Conservation (phyloP, 2,888 invertebrate genomes). For the Eupithecia insigniata region DNA sequence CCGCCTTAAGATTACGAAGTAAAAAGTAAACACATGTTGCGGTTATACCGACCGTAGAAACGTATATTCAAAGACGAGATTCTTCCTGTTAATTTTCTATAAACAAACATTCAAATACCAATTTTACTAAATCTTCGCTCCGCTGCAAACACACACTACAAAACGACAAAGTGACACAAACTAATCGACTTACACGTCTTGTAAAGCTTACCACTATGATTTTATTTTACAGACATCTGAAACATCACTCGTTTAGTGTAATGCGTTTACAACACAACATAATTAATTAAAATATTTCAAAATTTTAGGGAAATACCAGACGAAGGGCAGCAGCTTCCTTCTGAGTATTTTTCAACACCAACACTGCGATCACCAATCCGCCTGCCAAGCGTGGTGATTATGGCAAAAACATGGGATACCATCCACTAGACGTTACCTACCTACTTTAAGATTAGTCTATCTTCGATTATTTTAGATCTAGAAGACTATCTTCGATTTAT, state of each 20-base stretch:
- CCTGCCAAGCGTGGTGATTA: too few relatives aligned
- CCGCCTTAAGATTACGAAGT: too few relatives aligned
- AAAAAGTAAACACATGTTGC: too few relatives aligned
- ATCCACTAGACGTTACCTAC: too few relatives aligned
- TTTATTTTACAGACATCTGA: conserved; percentile 18
- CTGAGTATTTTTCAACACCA: too few relatives aligned
- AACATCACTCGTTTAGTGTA: conserved; percentile 55
- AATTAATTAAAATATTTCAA: background rate
- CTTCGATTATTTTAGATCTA: too few relatives aligned
- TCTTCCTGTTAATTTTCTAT: background rate
- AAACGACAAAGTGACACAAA: conserved; percentile 53
- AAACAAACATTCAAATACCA: background rate
- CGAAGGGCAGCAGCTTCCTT: too few relatives aligned
- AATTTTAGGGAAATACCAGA: conserved; percentile 36
- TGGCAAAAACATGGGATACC: too few relatives aligned
- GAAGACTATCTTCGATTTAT: too few relatives aligned
- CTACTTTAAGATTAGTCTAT: too few relatives aligned
- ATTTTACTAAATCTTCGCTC: conserved; percentile 22
- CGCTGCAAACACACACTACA: too few relatives aligned
- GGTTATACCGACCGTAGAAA: background rate
- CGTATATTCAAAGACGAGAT: background rate
- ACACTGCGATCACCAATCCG: too few relatives aligned
- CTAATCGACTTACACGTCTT: conserved; percentile 51
- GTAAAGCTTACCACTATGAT: conserved; percentile 25
- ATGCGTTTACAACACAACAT: background rate